Evolutionary conservation across 2,888 invertebrate species (phyloP).

Genomic region (Xestia sexstrigata): DNA sequence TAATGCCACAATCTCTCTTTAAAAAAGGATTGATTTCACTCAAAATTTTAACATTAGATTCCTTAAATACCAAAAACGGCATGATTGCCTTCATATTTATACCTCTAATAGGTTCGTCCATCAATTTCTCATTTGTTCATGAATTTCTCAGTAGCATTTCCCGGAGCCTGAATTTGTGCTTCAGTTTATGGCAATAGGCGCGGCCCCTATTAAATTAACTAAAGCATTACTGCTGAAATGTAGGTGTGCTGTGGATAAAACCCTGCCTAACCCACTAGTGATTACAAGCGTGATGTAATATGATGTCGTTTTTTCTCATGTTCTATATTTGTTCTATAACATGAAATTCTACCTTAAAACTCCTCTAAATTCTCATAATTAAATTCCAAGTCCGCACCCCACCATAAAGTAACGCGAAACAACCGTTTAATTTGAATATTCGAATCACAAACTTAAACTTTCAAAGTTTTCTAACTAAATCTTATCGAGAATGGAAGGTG

Average conservation of each 20-base stretch:
- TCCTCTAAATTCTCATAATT: not conserved
- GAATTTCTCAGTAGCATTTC: not conserved
- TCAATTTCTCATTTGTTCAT: not conserved
- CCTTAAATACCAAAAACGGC: not conserved
- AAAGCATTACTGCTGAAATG: not conserved
- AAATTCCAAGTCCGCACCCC: not conserved
- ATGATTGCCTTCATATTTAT: not conserved
- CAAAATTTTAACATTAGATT: not conserved
- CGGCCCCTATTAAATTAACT: not conserved
- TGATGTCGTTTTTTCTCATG: not conserved
- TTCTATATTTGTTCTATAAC: not conserved
- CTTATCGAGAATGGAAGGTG: slow-evolving; percentile 40
- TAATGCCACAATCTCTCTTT: too few relatives aligned
- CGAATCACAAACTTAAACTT: slow-evolving; percentile 23
- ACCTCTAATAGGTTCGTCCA: not conserved
- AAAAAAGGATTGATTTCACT: not conserved
- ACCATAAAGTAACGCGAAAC: not conserved
- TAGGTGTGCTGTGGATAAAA: too few relatives aligned
- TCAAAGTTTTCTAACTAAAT: slow-evolving; percentile 43
- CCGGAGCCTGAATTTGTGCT: not conserved
- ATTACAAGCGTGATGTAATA: not conserved
- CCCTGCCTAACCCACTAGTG: not conserved
- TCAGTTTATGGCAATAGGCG: not conserved
- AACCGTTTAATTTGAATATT: slow-evolving; percentile 20
- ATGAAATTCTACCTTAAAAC: not conserved